phyloP scores from a whole-genome alignment of 2,888 invertebrate genomes.

The Andrena hattorfiana region DNA sequence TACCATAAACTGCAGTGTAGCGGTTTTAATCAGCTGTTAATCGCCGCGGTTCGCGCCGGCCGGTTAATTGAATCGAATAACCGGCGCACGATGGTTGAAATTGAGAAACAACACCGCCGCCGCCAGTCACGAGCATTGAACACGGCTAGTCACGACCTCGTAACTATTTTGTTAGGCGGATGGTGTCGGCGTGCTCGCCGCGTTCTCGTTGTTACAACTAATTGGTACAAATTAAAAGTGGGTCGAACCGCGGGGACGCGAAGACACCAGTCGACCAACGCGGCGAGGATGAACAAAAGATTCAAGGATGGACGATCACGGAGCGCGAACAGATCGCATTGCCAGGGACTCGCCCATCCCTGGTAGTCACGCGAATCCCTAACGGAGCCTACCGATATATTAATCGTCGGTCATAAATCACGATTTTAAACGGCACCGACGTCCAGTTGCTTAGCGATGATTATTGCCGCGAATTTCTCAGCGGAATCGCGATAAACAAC shows the following conservation, averaged over 20 bases:
- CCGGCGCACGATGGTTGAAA: slow-evolving; percentile 33
- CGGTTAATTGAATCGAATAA: slow-evolving; percentile 50
- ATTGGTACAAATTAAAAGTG: slow-evolving; percentile 69
- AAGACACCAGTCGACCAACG: slow-evolving; percentile 12
- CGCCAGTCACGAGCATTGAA: slow-evolving; percentile 37
- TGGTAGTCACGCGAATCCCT: slow-evolving; percentile 19
- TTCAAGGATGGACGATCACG: slow-evolving; percentile 52
- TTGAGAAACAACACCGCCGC: slow-evolving; percentile 45
- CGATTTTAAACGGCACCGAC: slow-evolving; percentile 13
- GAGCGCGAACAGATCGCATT: slow-evolving; percentile 29
- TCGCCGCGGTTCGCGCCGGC: slow-evolving; percentile 17
- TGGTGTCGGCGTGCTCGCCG: slow-evolving; percentile 26
- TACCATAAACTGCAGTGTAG: neutral
- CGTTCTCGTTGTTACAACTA: slow-evolving; percentile 65
- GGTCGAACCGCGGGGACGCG: slow-evolving; percentile 33
- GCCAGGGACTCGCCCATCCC: slow-evolving; percentile 11
- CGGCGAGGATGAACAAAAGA: slow-evolving; percentile 19
- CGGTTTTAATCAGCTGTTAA: slow-evolving; percentile 24
- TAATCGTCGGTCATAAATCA: slow-evolving; percentile 35
- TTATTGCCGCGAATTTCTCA: slow-evolving; percentile 34
- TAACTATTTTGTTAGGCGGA: slow-evolving; percentile 57
- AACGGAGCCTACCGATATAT: slow-evolving; percentile 19
- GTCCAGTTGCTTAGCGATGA: slow-evolving; percentile 1
- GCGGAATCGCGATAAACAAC: slow-evolving; percentile 28
- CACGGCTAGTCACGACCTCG: slow-evolving; percentile 61